Evolutionary conservation across 37 sponge, comb jelly and placozoan genomes (phyloP).

Genomic region (Corticium candelabrum): DNA sequence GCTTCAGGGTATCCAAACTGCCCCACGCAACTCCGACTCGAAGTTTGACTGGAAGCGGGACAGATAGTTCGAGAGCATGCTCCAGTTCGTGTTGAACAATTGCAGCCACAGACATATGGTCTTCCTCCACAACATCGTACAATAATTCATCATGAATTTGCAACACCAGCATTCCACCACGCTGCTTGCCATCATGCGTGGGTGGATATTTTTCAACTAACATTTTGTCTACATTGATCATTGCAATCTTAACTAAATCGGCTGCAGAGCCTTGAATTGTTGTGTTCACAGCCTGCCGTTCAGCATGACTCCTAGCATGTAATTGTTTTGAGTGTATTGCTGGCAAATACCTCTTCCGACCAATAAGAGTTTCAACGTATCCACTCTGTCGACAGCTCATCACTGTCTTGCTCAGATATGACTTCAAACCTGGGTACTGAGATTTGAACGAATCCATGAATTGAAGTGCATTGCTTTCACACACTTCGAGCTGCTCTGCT

Average conservation of each 20-base stretch:
- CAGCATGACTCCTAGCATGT: constrained; percentile 59
- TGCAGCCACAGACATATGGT: constrained; percentile 35
- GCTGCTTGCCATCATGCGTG: constrained; percentile 17
- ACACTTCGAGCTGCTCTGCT: constrained; percentile 63
- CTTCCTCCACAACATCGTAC: constrained; percentile 56
- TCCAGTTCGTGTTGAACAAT: constrained; percentile 77
- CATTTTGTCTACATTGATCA: constrained; percentile 57
- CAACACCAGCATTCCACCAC: constrained; percentile 49
- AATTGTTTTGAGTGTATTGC: constrained; percentile 46
- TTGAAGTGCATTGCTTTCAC: constrained; percentile 66
- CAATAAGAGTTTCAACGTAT: constrained; percentile 56
- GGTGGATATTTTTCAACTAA: constrained; percentile 18
- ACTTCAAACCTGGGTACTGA: constrained; percentile 52
- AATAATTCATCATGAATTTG: constrained; percentile 93
- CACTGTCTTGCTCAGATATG: constrained; percentile 54
- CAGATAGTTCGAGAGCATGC: constrained; percentile 45
- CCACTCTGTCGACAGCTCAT: constrained; percentile 53
- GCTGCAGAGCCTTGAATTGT: constrained; percentile 93
- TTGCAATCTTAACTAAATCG: constrained; percentile 91
- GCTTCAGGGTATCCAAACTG: constrained; percentile 17
- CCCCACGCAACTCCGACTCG: constrained; percentile 75
- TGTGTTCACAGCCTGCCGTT: constrained; percentile 88
- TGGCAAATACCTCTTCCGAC: constrained; percentile 70
- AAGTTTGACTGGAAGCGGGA: constrained; percentile 72
- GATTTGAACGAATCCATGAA: constrained; percentile 84